Evolutionary conservation across 2,888 invertebrate genomes (phyloP), one percentile per base, ranked within the genome.

Genomic region (Microctonus aethiopoides): DNA sequence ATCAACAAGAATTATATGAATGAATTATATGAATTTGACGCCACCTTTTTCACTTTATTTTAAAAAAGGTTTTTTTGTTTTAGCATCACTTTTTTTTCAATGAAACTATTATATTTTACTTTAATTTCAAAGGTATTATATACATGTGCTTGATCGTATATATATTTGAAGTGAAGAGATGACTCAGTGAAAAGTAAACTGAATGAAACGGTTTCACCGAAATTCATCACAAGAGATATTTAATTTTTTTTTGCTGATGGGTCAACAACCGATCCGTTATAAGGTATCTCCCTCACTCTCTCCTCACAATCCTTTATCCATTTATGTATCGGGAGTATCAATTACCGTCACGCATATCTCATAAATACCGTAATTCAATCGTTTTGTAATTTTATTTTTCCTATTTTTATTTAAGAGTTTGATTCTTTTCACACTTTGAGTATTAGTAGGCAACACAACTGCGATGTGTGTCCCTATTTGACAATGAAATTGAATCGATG

Each of bases 261-360:
- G 65, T 70, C 54, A 70, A 39, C 54, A 60, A 61, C 70, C 70
- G 54, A 62, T 65, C 70, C 70, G 65, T 70, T 70, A 65, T 51
- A 54, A 51, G 29, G 13, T 36, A 51, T 54, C 20, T 29, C 29
- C 29, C 29, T 29, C 29, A 5, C 29, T 29, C 29, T 29, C 29
- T 29, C 29, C 7, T 29, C 29, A 29, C 29, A 29, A 29, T 29
- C 7, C 29, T 29, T 29, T 29, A 29, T 29, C 29, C 46, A 26
- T 62, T 29, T 41, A 32, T 62, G 29, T 46, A 62, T 62, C 20
- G 46, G 51, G 62, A 62, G 62, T 41, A 62, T 62, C 46, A 46
- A 46, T 26, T 29, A 46, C 16, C 62, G 62, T 51, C 62, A 62
- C 62, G 62, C 51, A 22, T 62, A 46, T 36, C 39, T 65, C 36